Evolutionary conservation across 2,113 vertebrate genomes (phyloP).

Genomic region (Cricetomys ansorgei): DNA sequence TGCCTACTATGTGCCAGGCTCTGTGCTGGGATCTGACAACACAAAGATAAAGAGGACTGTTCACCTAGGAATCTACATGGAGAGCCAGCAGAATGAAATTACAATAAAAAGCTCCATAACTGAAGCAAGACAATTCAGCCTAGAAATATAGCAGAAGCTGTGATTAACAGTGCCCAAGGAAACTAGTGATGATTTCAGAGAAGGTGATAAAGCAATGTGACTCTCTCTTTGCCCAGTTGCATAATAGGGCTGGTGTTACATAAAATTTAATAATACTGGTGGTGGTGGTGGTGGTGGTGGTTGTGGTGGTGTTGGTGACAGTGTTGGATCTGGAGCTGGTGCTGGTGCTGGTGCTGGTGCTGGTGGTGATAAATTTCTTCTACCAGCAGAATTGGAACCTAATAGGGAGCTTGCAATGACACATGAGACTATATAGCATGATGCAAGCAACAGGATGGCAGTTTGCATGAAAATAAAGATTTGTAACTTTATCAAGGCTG

Average conservation of each 20-base stretch:
- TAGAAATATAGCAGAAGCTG: background rate
- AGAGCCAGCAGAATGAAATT: background rate
- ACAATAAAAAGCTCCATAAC: background rate
- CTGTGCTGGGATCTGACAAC: background rate
- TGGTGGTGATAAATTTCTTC: background rate
- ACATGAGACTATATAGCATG: background rate
- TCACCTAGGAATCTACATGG: background rate
- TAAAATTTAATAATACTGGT: background rate
- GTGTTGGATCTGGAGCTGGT: too few relatives aligned
- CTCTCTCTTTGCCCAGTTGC: background rate
- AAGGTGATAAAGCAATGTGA: background rate
- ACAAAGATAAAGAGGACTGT: background rate
- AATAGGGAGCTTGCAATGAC: slow-evolving; percentile 40
- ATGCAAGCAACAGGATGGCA: background rate
- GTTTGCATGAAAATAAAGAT: background rate
- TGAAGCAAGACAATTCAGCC: background rate
- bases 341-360: background rate
- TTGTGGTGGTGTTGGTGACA: too few relatives aligned
- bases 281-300: background rate
- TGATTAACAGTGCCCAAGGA: background rate
- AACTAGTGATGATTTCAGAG: background rate
- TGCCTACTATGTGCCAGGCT: background rate
- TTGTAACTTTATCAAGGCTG: slow-evolving; percentile 23
- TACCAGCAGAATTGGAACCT: background rate
- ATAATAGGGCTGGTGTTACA: background rate